Percentiles rank a stretch among this genome's conserved stretches.
Evolutionary conservation across 2,797 vertebrate genomes (phyloP).

Genomic region (Ctenopoma multispine): DNA sequence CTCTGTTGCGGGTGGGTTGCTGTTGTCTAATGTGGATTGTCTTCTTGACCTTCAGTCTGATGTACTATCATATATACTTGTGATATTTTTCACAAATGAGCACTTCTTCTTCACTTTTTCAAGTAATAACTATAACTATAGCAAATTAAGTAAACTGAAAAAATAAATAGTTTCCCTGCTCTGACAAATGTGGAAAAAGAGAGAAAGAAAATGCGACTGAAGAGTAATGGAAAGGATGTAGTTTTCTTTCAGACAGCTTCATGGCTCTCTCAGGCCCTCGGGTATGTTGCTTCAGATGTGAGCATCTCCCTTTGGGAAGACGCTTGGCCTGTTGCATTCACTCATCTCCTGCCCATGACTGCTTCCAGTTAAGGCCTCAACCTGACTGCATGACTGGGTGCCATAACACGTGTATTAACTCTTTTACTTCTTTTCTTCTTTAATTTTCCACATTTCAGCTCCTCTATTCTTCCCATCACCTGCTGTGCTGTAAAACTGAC

Average conservation of each 20-base stretch:
- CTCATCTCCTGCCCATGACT: constrained; percentile 56
- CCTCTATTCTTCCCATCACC: not conserved
- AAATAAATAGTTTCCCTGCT: not conserved
- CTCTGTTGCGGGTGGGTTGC: no score
- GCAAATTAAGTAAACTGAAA: constrained; percentile 2
- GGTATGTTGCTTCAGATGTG: constrained; percentile 67
- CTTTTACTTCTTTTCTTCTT: not conserved
- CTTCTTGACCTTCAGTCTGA: no score
- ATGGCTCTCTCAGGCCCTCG: constrained; percentile 55
- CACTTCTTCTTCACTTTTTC: no score
- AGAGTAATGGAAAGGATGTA: constrained; percentile 29
- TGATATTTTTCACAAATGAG: no score
- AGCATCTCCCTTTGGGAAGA: constrained; percentile 49
- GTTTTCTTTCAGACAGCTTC: constrained; percentile 51
- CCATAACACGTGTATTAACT: constrained; percentile 32
- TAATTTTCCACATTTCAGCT: not conserved
- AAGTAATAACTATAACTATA: not conserved
- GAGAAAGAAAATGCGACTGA: constrained; percentile 7
- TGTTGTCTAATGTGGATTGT: no score
- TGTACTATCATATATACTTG: no score
- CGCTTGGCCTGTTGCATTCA: constrained; percentile 44
- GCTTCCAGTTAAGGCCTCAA: constrained; percentile 35
- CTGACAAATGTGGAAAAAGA: constrained; percentile 17
- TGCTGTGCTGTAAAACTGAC: not conserved
- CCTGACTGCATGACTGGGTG: constrained; percentile 48